Conservation (phyloP, 2,797 vertebrate genomes). For the Cygnus olor region DNA sequence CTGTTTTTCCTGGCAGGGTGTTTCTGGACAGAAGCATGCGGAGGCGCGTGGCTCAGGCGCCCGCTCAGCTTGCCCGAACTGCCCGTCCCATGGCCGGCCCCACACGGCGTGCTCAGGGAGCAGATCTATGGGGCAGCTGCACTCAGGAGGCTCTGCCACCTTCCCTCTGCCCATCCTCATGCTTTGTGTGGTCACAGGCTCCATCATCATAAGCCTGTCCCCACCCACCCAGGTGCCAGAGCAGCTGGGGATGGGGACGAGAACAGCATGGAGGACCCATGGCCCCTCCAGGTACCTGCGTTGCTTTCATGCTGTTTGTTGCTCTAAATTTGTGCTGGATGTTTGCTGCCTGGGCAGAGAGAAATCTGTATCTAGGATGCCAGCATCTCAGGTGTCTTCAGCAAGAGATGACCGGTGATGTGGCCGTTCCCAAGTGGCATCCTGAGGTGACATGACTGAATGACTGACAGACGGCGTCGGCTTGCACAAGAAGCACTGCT, state of each 20-base stretch:
- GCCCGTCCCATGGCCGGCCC: neutral
- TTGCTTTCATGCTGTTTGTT: neutral
- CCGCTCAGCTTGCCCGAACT: neutral
- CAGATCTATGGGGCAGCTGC: neutral
- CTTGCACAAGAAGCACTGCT: neutral
- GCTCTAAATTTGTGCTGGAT: neutral
- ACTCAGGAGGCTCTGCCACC: neutral
- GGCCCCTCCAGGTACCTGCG: rapidly evolving
- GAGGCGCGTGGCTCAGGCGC: rapidly evolving
- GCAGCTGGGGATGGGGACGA: neutral
- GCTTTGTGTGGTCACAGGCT: neutral
- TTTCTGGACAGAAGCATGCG: neutral
- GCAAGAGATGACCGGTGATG: neutral
- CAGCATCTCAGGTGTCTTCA: neutral
- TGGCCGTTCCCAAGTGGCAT: neutral
- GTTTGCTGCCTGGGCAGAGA: neutral
- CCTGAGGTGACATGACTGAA: neutral
- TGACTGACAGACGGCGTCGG: neutral
- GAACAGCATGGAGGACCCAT: neutral
- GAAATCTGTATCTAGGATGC: neutral
- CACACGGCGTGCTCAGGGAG: rapidly evolving
- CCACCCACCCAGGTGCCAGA: neutral
- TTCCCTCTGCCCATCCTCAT: neutral
- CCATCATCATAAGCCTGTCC: neutral
- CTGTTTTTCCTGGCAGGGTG: neutral